These are phyloP conservation scores for Hydropsyche tenuis DNA, from an alignment of 1,140 invertebrate genomes.

Conservation along the genomic window DNA sequence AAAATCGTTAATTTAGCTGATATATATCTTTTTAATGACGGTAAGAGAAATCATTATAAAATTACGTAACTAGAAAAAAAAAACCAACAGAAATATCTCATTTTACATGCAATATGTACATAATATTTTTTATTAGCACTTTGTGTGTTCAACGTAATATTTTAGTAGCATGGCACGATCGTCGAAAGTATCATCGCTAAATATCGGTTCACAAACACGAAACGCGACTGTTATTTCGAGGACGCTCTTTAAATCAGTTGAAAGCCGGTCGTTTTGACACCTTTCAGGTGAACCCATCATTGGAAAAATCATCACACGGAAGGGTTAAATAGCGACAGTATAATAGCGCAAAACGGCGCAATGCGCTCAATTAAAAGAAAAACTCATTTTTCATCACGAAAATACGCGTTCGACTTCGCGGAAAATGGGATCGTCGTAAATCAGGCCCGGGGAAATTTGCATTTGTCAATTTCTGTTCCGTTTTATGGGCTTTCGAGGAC, in stretches of 20 bases:
- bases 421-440: too few species aligned
- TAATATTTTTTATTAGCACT: not conserved
- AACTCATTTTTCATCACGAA: too few species aligned
- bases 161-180: conserved; percentile 13
- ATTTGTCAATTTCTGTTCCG: too few species aligned
- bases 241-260: conserved; percentile 48
- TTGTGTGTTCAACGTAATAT: not conserved
- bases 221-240: conserved; percentile 31
- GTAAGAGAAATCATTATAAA: too few species aligned
- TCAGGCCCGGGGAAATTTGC: too few species aligned
- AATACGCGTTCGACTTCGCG: too few species aligned
- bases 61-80: too few species aligned
- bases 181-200: conserved; percentile 29
- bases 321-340: not conserved
- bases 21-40: too few species aligned
- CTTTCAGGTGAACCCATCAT: not conserved
- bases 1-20: too few species aligned
- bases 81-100: too few species aligned
- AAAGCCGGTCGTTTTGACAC: conserved; percentile 46
- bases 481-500: not conserved
- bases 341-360: not conserved
- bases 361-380: too few species aligned
- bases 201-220: conserved; percentile 28
- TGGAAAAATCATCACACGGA: not conserved
- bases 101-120: too few species aligned